A percentile compares a stretch with the other conserved stretches of the same genome.
phyloP scores from a whole-genome alignment of 2,797 vertebrate genomes.

The Brachymystax lenok region DNA sequence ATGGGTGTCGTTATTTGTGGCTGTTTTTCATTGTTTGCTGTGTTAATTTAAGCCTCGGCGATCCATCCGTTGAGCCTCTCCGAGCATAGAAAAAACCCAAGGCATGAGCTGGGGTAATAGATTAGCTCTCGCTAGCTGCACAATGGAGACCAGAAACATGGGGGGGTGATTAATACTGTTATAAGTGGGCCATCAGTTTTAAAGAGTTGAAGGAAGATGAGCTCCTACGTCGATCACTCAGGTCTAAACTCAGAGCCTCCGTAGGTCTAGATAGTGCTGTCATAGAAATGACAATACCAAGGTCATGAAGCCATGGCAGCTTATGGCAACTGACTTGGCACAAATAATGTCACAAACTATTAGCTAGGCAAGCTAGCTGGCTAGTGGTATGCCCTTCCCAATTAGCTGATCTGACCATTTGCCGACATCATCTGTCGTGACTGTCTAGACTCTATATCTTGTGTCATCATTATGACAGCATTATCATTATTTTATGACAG shows the following conservation, averaged over 20 bases:
- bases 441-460: conserved; percentile 12
- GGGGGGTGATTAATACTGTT: conserved; percentile 34
- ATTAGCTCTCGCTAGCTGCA: conserved; percentile 52
- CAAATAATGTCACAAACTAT: neutral
- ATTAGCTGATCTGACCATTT: conserved; percentile 1
- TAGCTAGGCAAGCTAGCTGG: neutral
- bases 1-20: conserved; percentile 67
- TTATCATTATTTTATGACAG: neutral
- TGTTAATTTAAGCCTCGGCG: conserved; percentile 71
- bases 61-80: conserved; percentile 69
- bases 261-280: neutral
- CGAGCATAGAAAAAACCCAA: conserved; percentile 57
- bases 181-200: conserved; percentile 22
- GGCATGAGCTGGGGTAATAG: conserved; percentile 61
- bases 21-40: conserved; percentile 77
- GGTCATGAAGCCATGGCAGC: neutral
- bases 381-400: neutral
- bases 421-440: neutral
- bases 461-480: neutral
- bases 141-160: conserved; percentile 54
- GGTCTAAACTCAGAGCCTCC: neutral
- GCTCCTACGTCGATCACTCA: conserved; percentile 6
- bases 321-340: neutral
- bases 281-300: neutral
- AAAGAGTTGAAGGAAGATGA: conserved; percentile 8